Evolutionary conservation across 2,797 vertebrate genomes (phyloP).

Genomic region (Clarias fuscus): DNA sequence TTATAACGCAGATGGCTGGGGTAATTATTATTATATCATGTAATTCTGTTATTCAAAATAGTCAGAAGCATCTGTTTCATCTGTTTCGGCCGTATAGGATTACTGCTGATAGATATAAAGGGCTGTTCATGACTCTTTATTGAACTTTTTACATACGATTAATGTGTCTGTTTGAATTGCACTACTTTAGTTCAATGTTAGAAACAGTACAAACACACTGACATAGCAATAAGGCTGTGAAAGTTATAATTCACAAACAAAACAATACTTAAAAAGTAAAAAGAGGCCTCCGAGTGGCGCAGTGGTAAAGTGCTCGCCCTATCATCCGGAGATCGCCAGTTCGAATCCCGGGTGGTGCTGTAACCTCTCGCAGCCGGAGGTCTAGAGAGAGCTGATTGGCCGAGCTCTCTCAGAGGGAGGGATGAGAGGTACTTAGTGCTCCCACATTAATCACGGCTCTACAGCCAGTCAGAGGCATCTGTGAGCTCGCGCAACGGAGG

Average conservation of each 20-base stretch:
- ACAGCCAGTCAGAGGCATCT: no score
- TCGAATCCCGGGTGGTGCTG: no score
- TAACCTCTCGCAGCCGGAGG: no score
- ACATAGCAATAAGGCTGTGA: not conserved
- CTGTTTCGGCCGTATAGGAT: not conserved
- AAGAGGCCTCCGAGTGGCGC: no score
- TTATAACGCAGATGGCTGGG: not conserved
- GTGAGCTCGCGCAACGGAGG: no score
- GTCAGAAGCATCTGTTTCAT: constrained; percentile 8
- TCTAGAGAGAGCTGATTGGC: no score
- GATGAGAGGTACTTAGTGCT: no score
- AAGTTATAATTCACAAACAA: not conserved
- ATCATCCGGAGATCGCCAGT: no score
- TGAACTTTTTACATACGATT: not conserved
- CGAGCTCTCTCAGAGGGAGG: no score
- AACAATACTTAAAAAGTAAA: not conserved
- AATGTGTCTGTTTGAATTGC: not conserved
- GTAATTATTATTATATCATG: not conserved
- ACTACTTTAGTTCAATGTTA: not conserved
- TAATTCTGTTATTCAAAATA: constrained; percentile 10
- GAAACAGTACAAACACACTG: not conserved
- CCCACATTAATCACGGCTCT: no score
- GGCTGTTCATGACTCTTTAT: not conserved
- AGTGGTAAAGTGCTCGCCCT: no score
- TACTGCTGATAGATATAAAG: not conserved